Conservation (phyloP, 2,113 vertebrate species). For the Ancistrus triradiatus region DNA sequence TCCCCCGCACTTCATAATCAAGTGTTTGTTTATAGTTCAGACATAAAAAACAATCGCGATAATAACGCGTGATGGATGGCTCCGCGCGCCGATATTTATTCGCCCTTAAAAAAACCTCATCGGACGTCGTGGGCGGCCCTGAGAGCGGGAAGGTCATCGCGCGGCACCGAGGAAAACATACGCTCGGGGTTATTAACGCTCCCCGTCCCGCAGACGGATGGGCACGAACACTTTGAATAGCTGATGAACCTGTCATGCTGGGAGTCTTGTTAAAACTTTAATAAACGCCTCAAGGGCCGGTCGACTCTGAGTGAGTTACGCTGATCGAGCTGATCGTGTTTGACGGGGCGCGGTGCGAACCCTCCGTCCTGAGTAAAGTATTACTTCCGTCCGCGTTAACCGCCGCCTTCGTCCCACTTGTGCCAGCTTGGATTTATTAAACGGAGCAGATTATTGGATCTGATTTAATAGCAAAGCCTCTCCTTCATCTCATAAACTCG, state of each 20-base stretch:
- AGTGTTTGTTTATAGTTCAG: slow-evolving; percentile 72
- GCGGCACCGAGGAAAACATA: slow-evolving; percentile 37
- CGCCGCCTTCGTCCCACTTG: slow-evolving; percentile 58
- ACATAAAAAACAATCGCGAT: slow-evolving; percentile 73
- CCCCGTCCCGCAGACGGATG: slow-evolving; percentile 60
- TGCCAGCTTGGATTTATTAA: slow-evolving; percentile 67
- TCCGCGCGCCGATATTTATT: slow-evolving; percentile 67
- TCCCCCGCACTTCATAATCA: slow-evolving; percentile 64
- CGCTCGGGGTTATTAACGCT: slow-evolving; percentile 37
- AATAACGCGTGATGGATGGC: slow-evolving; percentile 67
- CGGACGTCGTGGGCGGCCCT: slow-evolving; percentile 52
- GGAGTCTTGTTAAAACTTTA: slow-evolving; percentile 77
- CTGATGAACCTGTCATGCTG: slow-evolving; percentile 73
- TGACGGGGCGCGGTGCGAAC: slow-evolving; percentile 75
- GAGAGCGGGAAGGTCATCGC: slow-evolving; percentile 69
- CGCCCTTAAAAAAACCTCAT: slow-evolving; percentile 67
- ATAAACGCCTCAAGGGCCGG: slow-evolving; percentile 76
- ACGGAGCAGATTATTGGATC: slow-evolving; percentile 61
- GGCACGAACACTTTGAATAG: slow-evolving; percentile 72
- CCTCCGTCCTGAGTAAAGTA: slow-evolving; percentile 66
- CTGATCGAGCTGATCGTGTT: slow-evolving; percentile 64
- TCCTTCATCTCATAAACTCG: slow-evolving; percentile 61
- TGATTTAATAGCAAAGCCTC: slow-evolving; percentile 55
- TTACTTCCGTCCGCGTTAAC: slow-evolving; percentile 70
- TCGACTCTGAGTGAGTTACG: slow-evolving; percentile 78